Evolutionary conservation across 2,113 vertebrate species (phyloP).

Genomic region (Baryphthengus martii): DNA sequence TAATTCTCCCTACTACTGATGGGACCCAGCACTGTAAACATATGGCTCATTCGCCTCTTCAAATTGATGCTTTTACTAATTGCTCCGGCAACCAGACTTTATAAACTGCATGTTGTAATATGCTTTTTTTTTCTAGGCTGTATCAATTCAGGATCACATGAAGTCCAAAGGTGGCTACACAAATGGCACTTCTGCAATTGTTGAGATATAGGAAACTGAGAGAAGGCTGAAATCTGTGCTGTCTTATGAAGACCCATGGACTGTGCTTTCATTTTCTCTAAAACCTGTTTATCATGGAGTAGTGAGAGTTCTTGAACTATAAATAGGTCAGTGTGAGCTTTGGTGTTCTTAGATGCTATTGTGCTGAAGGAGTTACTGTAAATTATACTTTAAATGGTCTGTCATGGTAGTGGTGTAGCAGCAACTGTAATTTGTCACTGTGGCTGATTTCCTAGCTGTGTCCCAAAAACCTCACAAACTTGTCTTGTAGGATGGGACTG

Average conservation of each 20-base stretch:
- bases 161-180: slow-evolving; percentile 87
- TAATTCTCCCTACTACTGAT: not conserved
- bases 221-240: not conserved
- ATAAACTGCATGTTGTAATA: not conserved
- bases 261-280: not conserved
- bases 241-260: not conserved
- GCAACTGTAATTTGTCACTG: not conserved
- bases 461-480: not conserved
- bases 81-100: not conserved
- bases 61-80: not conserved
- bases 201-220: slow-evolving; percentile 74
- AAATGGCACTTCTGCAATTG: slow-evolving; percentile 74
- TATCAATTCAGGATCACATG: slow-evolving; percentile 84
- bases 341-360: not conserved
- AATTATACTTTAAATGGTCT: not conserved
- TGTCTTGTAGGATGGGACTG: not conserved
- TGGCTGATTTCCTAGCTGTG: not conserved
- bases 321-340: slow-evolving; percentile 4
- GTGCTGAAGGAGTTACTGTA: not conserved
- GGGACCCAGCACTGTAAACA: not conserved
- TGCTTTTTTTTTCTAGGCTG: slow-evolving; percentile 64
- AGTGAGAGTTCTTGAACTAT: not conserved
- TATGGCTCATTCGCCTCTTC: not conserved
- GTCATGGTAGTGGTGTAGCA: not conserved
- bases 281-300: not conserved